phyloP scores from a whole-genome alignment of 2,113 vertebrate species.

The Hemibagrus wyckioides region DNA sequence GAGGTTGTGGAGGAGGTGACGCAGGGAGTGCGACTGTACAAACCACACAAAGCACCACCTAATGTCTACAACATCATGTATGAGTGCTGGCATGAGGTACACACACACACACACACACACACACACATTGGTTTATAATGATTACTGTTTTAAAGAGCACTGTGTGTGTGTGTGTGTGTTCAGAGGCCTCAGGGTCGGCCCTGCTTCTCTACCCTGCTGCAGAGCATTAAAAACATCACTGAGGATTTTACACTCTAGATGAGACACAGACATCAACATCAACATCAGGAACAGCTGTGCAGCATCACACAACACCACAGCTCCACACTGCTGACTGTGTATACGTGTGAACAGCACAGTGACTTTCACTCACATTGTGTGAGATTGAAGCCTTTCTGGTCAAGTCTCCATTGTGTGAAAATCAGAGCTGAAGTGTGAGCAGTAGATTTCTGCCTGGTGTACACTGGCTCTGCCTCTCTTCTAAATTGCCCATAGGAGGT shows the following conservation, averaged over 20 bases:
- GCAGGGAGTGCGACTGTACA: conserved; percentile 80
- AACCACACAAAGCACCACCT: conserved; percentile 74
- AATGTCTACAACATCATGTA: conserved; percentile 83
- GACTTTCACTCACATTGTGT: background rate
- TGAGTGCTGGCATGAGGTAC: conserved; percentile 88
- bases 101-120: conserved; percentile 22
- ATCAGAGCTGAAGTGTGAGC: background rate
- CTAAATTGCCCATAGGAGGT: no score
- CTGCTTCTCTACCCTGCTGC: conserved; percentile 76
- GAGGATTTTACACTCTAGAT: conserved; percentile 54
- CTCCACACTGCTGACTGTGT: background rate
- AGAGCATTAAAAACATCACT: conserved; percentile 69
- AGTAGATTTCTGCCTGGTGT: background rate
- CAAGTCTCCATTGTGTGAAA: background rate
- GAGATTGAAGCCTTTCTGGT: background rate
- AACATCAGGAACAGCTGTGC: background rate
- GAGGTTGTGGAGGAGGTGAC: conserved; percentile 83
- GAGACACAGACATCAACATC: conserved; percentile 1
- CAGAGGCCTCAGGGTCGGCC: conserved; percentile 81
- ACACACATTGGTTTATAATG: background rate
- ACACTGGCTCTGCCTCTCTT: background rate
- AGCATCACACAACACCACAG: background rate
- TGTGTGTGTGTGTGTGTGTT: conserved; percentile 43
- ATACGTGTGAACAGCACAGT: background rate
- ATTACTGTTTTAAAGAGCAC: no score